phyloP scores from a whole-genome alignment of 2,888 invertebrate species.

The Lottia gigantea region DNA sequence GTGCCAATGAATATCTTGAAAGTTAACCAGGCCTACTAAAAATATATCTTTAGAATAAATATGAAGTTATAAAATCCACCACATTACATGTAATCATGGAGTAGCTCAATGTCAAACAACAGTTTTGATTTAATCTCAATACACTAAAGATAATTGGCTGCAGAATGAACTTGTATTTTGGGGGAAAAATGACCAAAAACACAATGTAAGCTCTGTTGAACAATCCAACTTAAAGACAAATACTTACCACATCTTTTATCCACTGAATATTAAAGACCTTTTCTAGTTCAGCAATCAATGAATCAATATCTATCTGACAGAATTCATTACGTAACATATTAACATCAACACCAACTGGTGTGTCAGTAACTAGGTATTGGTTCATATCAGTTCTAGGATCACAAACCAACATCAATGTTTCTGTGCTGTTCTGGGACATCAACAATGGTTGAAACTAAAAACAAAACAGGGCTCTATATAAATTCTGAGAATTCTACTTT shows the following conservation, averaged over 20 bases:
- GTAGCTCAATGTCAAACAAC: background rate
- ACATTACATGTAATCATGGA: too few relatives aligned
- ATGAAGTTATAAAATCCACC: too few relatives aligned
- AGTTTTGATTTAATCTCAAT: too few relatives aligned
- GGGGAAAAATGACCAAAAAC: too few relatives aligned
- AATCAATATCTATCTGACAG: slow-evolving; percentile 41
- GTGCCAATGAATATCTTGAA: too few relatives aligned
- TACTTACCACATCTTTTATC: slow-evolving; percentile 27
- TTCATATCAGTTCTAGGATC: slow-evolving; percentile 27
- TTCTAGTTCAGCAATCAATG: slow-evolving; percentile 29
- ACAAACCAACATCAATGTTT: slow-evolving; percentile 39
- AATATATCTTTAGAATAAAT: background rate
- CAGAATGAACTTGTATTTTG: too few relatives aligned
- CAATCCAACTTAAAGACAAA: too few relatives aligned
- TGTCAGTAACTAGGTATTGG: slow-evolving; percentile 40
- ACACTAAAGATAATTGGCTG: too few relatives aligned
- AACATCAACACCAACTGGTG: slow-evolving; percentile 34
- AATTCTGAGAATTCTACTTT: background rate
- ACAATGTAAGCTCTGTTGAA: too few relatives aligned
- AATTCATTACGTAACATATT: slow-evolving; percentile 35
- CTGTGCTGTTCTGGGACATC: slow-evolving; percentile 25
- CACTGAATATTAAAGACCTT: slow-evolving; percentile 28
- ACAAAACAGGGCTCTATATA: background rate
- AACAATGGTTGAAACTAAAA: slow-evolving; percentile 35
- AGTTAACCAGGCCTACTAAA: too few relatives aligned